Percentiles rank a stretch among this genome's conserved stretches.
Conservation (phyloP, 2,888 invertebrate species). For the Mylabris sibirica region DNA sequence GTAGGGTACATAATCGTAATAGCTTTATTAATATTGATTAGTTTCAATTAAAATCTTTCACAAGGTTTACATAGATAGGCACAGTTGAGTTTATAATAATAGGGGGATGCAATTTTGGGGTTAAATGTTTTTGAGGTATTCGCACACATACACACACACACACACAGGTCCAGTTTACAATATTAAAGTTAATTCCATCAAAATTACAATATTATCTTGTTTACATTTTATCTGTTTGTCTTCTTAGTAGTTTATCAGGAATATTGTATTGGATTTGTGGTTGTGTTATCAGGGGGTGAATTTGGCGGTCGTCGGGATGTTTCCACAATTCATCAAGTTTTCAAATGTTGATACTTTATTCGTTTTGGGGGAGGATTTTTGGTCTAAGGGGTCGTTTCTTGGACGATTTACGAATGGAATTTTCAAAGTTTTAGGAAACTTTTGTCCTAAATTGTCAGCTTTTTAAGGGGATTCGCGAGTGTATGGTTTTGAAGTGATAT, state of each 20-base stretch:
- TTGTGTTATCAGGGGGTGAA: background rate
- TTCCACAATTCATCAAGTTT: too few relatives aligned
- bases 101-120: slow-evolving; percentile 40
- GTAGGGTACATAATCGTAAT: slow-evolving; percentile 44
- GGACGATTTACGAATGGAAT: too few relatives aligned
- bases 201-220: slow-evolving; percentile 36
- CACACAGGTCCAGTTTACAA: slow-evolving; percentile 55
- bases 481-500: too few relatives aligned
- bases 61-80: background rate
- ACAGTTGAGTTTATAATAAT: slow-evolving; percentile 36
- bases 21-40: slow-evolving; percentile 60
- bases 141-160: slow-evolving; percentile 50
- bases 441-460: too few relatives aligned
- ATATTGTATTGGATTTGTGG: background rate
- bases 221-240: slow-evolving; percentile 29
- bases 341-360: too few relatives aligned
- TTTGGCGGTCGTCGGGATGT: background rate
- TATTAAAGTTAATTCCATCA: slow-evolving; percentile 49
- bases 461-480: too few relatives aligned
- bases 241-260: background rate
- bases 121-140: slow-evolving; percentile 53
- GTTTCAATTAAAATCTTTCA: slow-evolving; percentile 56
- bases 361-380: too few relatives aligned
- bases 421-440: too few relatives aligned
- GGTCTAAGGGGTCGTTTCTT: too few relatives aligned